A percentile compares a stretch with the other conserved stretches of the same genome.
These are phyloP conservation scores for Thaumetopoea pityocampa DNA, from an alignment of 1,140 invertebrate species.

Conservation along the genomic window DNA sequence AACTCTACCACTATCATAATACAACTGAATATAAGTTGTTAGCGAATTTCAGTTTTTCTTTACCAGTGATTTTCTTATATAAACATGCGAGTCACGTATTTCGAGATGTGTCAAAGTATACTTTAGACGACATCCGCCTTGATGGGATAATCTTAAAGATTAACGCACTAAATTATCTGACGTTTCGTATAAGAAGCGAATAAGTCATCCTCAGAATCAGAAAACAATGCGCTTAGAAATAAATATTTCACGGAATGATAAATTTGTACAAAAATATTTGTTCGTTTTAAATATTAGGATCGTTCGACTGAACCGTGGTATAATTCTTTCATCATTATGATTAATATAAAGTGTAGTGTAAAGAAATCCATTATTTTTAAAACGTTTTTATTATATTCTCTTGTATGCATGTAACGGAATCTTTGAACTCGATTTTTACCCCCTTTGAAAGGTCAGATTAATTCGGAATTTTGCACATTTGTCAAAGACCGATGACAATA, in stretches of 20 bases:
- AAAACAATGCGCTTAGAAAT: constrained; percentile 24
- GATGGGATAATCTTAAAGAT: constrained; percentile 56
- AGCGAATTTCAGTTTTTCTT: constrained; percentile 9
- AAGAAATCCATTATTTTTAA: no score
- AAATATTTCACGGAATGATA: constrained; percentile 11
- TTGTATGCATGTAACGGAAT: no score
- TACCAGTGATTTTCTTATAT: constrained; percentile 30
- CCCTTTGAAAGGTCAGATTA: no score
- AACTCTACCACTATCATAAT: background rate
- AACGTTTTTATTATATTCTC: no score
- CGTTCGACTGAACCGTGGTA: no score
- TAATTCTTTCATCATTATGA: no score
- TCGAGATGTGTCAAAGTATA: constrained; percentile 45
- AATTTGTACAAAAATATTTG: constrained; percentile 3
- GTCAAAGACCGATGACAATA: no score
- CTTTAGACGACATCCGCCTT: constrained; percentile 38
- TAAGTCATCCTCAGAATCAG: constrained; percentile 41
- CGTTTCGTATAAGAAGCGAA: constrained; percentile 28
- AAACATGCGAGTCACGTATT: constrained; percentile 39
- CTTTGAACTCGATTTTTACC: no score
- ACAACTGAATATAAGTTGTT: constrained; percentile 2
- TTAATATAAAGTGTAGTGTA: no score
- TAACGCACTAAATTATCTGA: constrained; percentile 30
- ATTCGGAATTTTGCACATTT: no score
- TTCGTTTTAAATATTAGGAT: background rate